A percentile compares a stretch with the other conserved stretches of the same genome.
phyloP scores from a whole-genome alignment of 2,113 vertebrate species.

The Mohoua ochrocephala region DNA sequence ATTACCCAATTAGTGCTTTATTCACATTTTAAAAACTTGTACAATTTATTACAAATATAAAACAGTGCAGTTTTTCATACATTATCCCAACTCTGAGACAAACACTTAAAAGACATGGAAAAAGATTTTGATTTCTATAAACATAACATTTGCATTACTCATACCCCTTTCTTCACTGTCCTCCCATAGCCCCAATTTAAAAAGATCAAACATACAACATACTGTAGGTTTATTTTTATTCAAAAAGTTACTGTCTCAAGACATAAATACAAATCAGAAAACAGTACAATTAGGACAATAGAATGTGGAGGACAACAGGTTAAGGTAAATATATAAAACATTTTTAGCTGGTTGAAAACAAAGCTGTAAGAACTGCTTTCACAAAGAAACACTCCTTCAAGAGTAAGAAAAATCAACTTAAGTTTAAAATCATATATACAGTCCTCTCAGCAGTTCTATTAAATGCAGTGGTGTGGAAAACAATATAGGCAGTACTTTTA shows the following conservation, averaged over 20 bases:
- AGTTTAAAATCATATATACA: conserved; percentile 92
- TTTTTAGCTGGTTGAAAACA: conserved; percentile 88
- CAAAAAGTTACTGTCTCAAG: conserved; percentile 99
- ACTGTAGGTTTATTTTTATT: conserved; percentile 99
- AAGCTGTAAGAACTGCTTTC: conserved; percentile 89
- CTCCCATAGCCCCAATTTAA: conserved; percentile 70
- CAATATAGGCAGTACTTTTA: conserved; percentile 94
- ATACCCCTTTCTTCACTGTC: conserved; percentile 57
- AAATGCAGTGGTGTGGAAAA: conserved; percentile 98
- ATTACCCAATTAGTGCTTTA: conserved; percentile 76
- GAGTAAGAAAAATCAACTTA: conserved; percentile 88
- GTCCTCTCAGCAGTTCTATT: conserved; percentile 98
- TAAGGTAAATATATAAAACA: conserved; percentile 90
- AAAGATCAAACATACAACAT: conserved; percentile 85
- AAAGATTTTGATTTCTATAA: conserved; percentile 71
- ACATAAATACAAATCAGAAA: conserved; percentile 99
- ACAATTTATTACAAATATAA: conserved; percentile 78
- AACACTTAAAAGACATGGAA: conserved; percentile 73
- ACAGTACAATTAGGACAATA: conserved; percentile 98
- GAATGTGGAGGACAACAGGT: conserved; percentile 96
- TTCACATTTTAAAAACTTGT: conserved; percentile 76
- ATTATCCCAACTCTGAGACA: conserved; percentile 74
- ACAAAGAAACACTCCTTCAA: conserved; percentile 88
- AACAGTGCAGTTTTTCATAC: conserved; percentile 74
- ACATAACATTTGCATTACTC: conserved; percentile 73